Percentiles rank a stretch among this genome's conserved stretches.
These are phyloP conservation scores for Drosophila tani DNA, from an alignment of 1,140 invertebrate genomes.

Conservation along the genomic window DNA sequence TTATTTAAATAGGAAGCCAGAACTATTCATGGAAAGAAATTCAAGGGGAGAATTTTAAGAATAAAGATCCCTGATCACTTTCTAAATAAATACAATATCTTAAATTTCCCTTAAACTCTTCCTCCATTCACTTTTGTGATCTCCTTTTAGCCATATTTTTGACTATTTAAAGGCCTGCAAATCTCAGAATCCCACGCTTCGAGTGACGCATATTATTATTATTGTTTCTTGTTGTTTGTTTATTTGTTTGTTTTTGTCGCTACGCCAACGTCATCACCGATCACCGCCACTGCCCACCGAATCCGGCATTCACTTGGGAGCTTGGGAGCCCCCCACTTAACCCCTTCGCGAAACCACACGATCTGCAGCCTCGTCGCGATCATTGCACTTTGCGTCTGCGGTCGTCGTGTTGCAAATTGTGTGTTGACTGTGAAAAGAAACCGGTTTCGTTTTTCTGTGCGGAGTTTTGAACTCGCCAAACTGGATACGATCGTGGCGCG, in stretches of 20 bases:
- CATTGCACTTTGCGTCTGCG: conserved; percentile 75
- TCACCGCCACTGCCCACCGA: conserved; percentile 50
- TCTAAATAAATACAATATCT: not conserved
- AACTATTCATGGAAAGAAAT: not conserved
- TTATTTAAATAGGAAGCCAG: not conserved
- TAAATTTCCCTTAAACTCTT: not conserved
- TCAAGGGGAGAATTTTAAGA: not conserved
- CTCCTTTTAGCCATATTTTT: not conserved
- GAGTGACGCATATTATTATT: conserved; percentile 41
- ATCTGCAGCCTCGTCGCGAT: conserved; percentile 68
- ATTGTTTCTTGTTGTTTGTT: conserved; percentile 15
- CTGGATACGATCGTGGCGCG: conserved; percentile 40
- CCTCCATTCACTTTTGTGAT: not conserved
- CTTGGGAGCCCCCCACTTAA: not conserved
- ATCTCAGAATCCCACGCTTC: conserved; percentile 47
- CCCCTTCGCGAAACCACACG: conserved; percentile 4
- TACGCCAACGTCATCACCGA: conserved; percentile 32
- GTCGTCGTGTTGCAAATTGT: conserved; percentile 75
- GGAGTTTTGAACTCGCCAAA: conserved; percentile 39
- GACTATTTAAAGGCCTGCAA: conserved; percentile 30
- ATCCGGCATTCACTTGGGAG: conserved; percentile 25
- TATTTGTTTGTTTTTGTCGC: conserved; percentile 26
- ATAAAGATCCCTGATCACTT: not conserved
- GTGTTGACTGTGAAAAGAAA: conserved; percentile 51
- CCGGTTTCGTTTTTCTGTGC: conserved; percentile 54